Percentiles rank a stretch among this genome's conserved stretches.
These are phyloP conservation scores for Anhinga anhinga DNA, from an alignment of 2,113 vertebrate genomes.

Conservation along the genomic window DNA sequence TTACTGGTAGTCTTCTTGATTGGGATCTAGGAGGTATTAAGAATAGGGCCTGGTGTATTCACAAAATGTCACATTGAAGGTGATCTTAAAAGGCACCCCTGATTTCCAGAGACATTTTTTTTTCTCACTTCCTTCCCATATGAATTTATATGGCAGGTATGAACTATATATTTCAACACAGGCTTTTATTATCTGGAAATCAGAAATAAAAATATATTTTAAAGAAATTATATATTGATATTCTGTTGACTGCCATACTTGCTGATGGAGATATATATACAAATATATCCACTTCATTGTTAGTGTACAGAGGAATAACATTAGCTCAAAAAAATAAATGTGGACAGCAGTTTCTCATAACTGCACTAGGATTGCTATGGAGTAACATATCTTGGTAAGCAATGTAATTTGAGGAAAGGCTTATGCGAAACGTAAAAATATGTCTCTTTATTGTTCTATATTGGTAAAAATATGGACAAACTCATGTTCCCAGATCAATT, in stretches of 20 bases:
- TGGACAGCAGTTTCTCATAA: background rate
- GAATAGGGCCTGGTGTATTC: background rate
- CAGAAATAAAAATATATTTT: background rate
- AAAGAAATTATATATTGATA: background rate
- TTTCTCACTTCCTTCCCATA: background rate
- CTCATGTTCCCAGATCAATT: background rate
- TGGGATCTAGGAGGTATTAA: background rate
- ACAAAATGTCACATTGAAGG: background rate
- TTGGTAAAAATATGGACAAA: background rate
- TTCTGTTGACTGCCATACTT: background rate
- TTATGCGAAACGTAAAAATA: background rate
- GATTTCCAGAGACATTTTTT: background rate
- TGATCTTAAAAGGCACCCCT: background rate
- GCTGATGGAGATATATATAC: background rate
- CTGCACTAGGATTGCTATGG: background rate
- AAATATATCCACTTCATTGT: background rate
- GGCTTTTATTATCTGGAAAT: background rate
- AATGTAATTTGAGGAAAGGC: background rate
- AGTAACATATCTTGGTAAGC: background rate
- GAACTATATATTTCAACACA: background rate
- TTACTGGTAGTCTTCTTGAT: background rate
- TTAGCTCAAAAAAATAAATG: background rate
- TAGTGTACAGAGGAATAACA: background rate
- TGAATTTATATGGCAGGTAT: background rate
- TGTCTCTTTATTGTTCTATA: background rate